phyloP scores from a whole-genome alignment of 2,888 invertebrate species.

The Lottia gigantea region DNA sequence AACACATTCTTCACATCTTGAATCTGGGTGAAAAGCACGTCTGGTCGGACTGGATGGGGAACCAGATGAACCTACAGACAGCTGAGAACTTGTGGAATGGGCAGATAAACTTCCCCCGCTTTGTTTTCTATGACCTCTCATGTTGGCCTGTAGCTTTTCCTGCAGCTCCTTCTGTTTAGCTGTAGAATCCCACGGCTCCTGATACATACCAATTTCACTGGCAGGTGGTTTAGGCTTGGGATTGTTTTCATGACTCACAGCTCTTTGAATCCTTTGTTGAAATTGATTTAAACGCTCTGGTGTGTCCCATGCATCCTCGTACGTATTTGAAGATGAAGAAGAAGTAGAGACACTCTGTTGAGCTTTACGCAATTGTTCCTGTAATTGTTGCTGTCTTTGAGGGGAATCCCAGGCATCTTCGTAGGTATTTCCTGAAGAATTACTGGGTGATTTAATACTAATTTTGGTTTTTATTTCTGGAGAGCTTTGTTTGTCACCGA shows the following conservation, averaged over 20 bases:
- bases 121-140: background rate
- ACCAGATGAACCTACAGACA: background rate
- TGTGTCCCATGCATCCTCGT: slow-evolving; percentile 61
- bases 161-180: slow-evolving; percentile 38
- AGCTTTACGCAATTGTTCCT: slow-evolving; percentile 11
- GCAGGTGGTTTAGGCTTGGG: background rate
- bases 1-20: background rate
- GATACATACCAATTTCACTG: slow-evolving; percentile 37
- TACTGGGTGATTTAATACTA: slow-evolving; percentile 2
- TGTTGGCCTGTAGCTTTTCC: slow-evolving; percentile 28
- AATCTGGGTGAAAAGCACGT: background rate
- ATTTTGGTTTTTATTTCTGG: background rate
- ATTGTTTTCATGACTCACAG: slow-evolving; percentile 17
- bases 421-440: slow-evolving; percentile 24
- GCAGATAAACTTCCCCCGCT: background rate
- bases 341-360: background rate
- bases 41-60: slow-evolving; percentile 1
- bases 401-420: slow-evolving; percentile 38
- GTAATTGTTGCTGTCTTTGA: slow-evolving; percentile 15
- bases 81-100: slow-evolving; percentile 9
- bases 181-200: slow-evolving; percentile 54
- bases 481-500: slow-evolving; percentile 1
- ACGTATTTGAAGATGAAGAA: slow-evolving; percentile 23
- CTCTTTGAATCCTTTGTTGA: slow-evolving; percentile 53
- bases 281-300: slow-evolving; percentile 53